phyloP scores from a whole-genome alignment of 2,797 vertebrate genomes.

The Sebastes taczanowskii region DNA sequence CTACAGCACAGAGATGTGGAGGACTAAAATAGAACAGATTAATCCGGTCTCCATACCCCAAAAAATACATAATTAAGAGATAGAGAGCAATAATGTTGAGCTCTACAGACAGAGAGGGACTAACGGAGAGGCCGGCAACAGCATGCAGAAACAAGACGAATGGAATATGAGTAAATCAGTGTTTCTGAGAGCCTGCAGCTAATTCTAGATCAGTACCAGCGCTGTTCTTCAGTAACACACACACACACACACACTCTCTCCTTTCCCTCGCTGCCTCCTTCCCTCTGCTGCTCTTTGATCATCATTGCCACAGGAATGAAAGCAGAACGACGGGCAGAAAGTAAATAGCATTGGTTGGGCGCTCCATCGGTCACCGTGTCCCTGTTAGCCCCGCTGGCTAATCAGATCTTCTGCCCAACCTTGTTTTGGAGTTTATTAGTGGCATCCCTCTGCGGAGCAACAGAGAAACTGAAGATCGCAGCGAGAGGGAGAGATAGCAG shows the following conservation, averaged over 20 bases:
- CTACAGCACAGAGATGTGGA: neutral
- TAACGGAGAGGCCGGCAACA: neutral
- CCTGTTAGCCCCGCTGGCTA: constrained; percentile 70
- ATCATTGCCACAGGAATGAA: constrained; percentile 50
- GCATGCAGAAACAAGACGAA: neutral
- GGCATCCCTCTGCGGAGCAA: constrained; percentile 17
- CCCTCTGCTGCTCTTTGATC: constrained; percentile 62
- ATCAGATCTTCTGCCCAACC: constrained; percentile 75
- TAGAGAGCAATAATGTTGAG: neutral
- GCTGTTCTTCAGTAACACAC: constrained; percentile 4
- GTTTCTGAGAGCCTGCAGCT: constrained; percentile 35
- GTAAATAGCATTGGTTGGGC: constrained; percentile 60
- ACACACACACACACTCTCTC: neutral
- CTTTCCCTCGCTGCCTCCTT: constrained; percentile 29
- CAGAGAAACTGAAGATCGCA: constrained; percentile 22
- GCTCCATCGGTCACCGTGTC: constrained; percentile 72
- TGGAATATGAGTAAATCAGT: constrained; percentile 5
- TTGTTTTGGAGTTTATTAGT: constrained; percentile 75
- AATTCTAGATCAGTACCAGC: constrained; percentile 31
- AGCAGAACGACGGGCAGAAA: constrained; percentile 43
- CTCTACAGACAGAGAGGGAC: neutral
- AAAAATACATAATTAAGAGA: constrained; percentile 6
- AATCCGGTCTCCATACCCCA: neutral
- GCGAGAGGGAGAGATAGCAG: neutral
- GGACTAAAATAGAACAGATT: neutral